Conservation (phyloP, 2,797 vertebrate species). For the Muraenolepis orangiensis region DNA sequence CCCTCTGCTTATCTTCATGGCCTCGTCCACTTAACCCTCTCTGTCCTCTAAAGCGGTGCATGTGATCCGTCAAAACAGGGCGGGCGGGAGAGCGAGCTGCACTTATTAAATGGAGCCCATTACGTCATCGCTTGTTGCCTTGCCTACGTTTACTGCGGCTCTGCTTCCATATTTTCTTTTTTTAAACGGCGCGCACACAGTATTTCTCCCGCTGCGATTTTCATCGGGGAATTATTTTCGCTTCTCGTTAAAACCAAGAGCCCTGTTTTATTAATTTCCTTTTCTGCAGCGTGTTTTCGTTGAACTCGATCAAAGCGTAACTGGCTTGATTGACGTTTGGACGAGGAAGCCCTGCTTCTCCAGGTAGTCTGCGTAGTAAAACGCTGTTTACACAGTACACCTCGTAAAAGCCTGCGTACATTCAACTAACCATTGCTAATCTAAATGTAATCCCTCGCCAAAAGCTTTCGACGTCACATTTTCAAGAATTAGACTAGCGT, state of each 20-base stretch:
- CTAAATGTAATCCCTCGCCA: constrained; percentile 24
- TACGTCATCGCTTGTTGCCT: not conserved
- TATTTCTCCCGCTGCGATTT: constrained; percentile 33
- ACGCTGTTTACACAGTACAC: constrained; percentile 23
- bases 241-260: constrained; percentile 40
- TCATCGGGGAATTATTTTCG: constrained; percentile 35
- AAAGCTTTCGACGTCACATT: constrained; percentile 18
- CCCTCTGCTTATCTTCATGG: not conserved
- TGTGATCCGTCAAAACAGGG: constrained; percentile 40
- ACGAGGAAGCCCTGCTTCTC: constrained; percentile 20
- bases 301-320: constrained; percentile 41
- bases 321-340: constrained; percentile 43
- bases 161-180: not conserved
- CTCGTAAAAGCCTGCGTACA: constrained; percentile 25
- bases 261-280: constrained; percentile 38
- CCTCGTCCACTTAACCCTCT: not conserved
- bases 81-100: constrained; percentile 1
- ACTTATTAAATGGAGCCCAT: not conserved
- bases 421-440: constrained; percentile 25
- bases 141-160: not conserved
- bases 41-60: constrained; percentile 1
- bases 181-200: constrained; percentile 11
- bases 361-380: constrained; percentile 35
- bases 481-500: not conserved
- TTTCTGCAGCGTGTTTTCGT: constrained; percentile 30